Evolutionary conservation across 2,888 invertebrate species (phyloP).

Genomic region (Plusia festucae): DNA sequence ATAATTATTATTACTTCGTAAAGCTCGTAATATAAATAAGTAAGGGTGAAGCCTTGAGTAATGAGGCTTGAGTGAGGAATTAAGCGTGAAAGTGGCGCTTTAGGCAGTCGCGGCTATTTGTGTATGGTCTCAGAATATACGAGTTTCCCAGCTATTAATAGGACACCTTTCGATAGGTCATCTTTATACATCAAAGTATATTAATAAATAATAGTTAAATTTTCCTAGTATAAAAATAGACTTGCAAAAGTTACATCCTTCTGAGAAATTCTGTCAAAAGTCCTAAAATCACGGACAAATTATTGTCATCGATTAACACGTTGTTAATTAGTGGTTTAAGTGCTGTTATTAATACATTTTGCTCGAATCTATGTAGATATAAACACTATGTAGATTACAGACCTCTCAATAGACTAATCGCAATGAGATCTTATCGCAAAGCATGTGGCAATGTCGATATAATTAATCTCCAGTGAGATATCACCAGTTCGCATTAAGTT

Average conservation of each 20-base stretch:
- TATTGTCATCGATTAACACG: too few species aligned
- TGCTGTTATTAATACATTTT: background rate
- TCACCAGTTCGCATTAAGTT: background rate
- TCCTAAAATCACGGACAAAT: background rate
- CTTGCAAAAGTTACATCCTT: too few species aligned
- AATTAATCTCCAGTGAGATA: background rate
- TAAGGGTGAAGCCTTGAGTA: constrained; percentile 29
- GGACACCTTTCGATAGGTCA: constrained; percentile 38
- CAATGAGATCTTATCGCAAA: background rate
- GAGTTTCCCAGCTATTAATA: constrained; percentile 28
- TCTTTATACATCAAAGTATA: background rate
- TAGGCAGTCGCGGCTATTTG: constrained; percentile 29
- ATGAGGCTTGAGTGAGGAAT: constrained; percentile 31
- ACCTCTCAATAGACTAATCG: constrained; percentile 4
- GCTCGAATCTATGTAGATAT: background rate
- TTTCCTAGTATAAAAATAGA: too few species aligned
- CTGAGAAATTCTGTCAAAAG: background rate
- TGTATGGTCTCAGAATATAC: constrained; percentile 29
- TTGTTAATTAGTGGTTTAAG: background rate
- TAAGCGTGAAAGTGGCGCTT: constrained; percentile 27
- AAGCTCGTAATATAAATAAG: constrained; percentile 53
- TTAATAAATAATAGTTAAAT: background rate
- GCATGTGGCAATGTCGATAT: background rate
- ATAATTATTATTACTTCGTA: constrained; percentile 58
- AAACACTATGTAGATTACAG: background rate